A percentile compares a stretch with the other conserved stretches of the same genome.
These are phyloP conservation scores for Hemiprocne comata DNA, from an alignment of 2,113 vertebrate genomes.

Conservation along the genomic window DNA sequence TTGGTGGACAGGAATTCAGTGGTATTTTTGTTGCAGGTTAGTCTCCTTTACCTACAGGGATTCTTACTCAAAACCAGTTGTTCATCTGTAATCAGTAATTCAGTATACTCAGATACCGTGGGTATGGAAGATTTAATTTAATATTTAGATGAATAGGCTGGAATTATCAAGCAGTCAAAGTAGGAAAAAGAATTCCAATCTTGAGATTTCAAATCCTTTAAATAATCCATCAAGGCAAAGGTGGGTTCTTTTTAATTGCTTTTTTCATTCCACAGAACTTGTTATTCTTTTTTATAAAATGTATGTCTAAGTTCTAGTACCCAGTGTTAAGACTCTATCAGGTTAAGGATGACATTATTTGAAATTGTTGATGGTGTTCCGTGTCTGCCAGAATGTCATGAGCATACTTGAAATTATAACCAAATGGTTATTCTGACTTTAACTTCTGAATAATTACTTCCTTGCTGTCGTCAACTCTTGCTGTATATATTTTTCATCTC, in stretches of 20 bases:
- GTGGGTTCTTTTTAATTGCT: not conserved
- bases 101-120: not conserved
- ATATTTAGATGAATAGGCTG: not conserved
- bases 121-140: not conserved
- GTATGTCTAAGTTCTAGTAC: not conserved
- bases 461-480: not conserved
- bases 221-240: not conserved
- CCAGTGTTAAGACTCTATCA: not conserved
- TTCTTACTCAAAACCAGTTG: not conserved
- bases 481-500: not conserved
- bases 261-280: not conserved
- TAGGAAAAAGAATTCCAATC: not conserved
- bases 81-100: not conserved
- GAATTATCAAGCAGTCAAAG: not conserved
- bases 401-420: not conserved
- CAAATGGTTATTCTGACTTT: not conserved
- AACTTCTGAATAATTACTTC: too few species aligned
- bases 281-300: not conserved
- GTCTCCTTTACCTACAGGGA: not conserved
- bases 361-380: not conserved
- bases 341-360: not conserved
- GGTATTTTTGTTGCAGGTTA: not conserved
- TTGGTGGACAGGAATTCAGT: not conserved
- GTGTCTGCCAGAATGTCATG: not conserved
- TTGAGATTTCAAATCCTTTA: not conserved